Evolutionary conservation across 1,140 invertebrate genomes (phyloP), one percentile per base, ranked within the genome.

Genomic region (Zophobas atratus): DNA sequence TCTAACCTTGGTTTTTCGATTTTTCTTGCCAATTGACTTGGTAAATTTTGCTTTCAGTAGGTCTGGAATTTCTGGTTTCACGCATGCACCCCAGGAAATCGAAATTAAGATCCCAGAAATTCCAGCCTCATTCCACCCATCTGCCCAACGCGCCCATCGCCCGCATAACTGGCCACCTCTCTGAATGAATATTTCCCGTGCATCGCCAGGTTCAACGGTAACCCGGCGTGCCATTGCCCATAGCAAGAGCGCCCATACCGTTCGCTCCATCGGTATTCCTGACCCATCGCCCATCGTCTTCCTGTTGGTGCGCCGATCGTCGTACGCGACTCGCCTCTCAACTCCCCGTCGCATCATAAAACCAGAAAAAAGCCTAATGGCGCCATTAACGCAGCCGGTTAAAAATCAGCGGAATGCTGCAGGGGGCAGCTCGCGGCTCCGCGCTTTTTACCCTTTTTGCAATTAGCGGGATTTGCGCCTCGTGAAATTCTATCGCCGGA

Each of bases 231-330:
- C 43, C 43, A 46, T 4, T 46, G 43, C 43, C 43, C 43, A 46
- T 46, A 46, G 3, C 43, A 4, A 46, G 43, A 46, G 43, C 49
- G 20, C 20, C 20, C 49, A 51, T 51, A 51, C 49, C 49, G 49
- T 51, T 51, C 49, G n/a, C 43, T 51, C 49, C 4, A 51, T 51
- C 49, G 4, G 49, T 51, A 51, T 51, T 51, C 49, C n/a, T 46
- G 4, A 51, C 49, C 49, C 49, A 51, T 51, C 4, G 6, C n/a
- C 49, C 49, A 51, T 4, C 49, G 49, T 51, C 49, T 51, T 51
- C 49, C 49, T 51, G 49, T 51, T 51, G 6, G 6, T 46, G 6
- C 43, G 6, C 6, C 3, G 49, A 20, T 2, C 49, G 4, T 2
- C 49, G 49, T 20, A 51, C 49, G 49, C 49, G 49, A 51, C 4